These are phyloP conservation scores for Argyra leucocephala DNA, from an alignment of 2,888 invertebrate species.

Conservation along the genomic window DNA sequence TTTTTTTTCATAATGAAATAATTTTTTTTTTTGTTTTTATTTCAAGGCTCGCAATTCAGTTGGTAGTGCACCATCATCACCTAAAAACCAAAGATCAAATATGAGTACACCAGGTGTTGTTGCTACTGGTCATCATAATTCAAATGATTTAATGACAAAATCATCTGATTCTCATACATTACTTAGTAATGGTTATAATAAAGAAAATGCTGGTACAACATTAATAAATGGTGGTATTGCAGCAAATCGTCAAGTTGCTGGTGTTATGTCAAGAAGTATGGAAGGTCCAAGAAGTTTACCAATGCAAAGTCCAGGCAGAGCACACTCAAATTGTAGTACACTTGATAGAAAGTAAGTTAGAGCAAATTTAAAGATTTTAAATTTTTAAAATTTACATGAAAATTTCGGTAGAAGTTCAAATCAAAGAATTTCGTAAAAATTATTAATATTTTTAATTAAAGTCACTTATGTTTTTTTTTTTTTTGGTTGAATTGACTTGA, in stretches of 20 bases:
- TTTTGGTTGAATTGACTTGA: too few species aligned
- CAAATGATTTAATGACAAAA: conserved; percentile 16
- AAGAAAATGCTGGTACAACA: conserved; percentile 28
- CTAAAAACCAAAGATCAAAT: conserved; percentile 44
- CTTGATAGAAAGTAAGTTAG: conserved; percentile 48
- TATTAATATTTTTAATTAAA: too few species aligned
- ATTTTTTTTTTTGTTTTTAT: conserved; percentile 11
- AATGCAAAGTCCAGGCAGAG: conserved; percentile 41
- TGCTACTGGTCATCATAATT: conserved; percentile 44
- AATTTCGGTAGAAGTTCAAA: too few species aligned
- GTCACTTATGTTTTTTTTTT: too few species aligned
- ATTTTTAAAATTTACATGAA: too few species aligned
- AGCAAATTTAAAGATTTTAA: too few species aligned
- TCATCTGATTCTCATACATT: conserved; percentile 16
- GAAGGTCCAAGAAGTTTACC: conserved; percentile 52
- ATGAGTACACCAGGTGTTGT: conserved; percentile 43
- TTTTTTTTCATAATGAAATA: background rate
- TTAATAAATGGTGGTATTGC: conserved; percentile 24
- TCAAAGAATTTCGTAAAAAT: too few species aligned
- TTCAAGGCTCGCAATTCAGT: conserved; percentile 45
- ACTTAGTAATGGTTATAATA: conserved; percentile 25
- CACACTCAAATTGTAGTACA: conserved; percentile 44
- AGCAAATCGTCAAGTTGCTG: conserved; percentile 34
- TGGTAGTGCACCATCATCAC: conserved; percentile 54
- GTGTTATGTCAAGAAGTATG: conserved; percentile 51